phyloP scores from a whole-genome alignment of 2,888 invertebrate genomes.

The Brachyptera risi region DNA sequence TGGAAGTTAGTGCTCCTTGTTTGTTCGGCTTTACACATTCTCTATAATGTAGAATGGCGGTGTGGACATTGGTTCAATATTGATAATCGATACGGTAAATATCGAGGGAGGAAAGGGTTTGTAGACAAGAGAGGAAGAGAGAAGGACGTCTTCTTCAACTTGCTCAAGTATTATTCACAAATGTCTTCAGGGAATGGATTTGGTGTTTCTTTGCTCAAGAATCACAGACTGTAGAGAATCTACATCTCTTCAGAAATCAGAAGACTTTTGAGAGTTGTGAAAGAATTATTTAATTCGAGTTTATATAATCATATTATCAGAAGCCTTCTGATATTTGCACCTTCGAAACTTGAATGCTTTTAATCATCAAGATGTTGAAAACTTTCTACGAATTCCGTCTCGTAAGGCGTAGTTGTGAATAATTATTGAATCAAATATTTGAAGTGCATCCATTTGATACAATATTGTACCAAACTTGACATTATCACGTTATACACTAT shows the following conservation, averaged over 20 bases:
- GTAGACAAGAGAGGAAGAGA: neutral
- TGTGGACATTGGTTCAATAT: slow-evolving; percentile 19
- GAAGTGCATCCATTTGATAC: too few species aligned
- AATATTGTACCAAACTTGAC: too few species aligned
- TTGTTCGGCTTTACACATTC: neutral
- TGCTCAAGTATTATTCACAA: neutral
- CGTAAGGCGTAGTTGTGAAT: too few species aligned
- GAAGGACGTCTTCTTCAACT: neutral
- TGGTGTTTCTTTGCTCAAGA: slow-evolving; percentile 14
- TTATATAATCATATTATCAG: too few species aligned
- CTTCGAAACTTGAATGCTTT: too few species aligned
- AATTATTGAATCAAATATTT: too few species aligned
- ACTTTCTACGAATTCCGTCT: too few species aligned
- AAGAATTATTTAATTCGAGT: neutral
- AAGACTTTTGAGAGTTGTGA: neutral
- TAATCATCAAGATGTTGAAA: too few species aligned
- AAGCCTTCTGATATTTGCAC: too few species aligned
- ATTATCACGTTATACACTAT: too few species aligned
- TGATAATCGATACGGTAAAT: slow-evolving; percentile 23
- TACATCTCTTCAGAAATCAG: neutral
- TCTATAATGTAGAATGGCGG: neutral
- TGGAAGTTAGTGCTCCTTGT: neutral
- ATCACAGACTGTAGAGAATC: slow-evolving; percentile 9
- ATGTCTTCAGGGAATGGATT: neutral
- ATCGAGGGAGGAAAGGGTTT: neutral